Base-by-base conservation (phyloP, 2,888 invertebrate species). In the Philereme transversata region DNA sequence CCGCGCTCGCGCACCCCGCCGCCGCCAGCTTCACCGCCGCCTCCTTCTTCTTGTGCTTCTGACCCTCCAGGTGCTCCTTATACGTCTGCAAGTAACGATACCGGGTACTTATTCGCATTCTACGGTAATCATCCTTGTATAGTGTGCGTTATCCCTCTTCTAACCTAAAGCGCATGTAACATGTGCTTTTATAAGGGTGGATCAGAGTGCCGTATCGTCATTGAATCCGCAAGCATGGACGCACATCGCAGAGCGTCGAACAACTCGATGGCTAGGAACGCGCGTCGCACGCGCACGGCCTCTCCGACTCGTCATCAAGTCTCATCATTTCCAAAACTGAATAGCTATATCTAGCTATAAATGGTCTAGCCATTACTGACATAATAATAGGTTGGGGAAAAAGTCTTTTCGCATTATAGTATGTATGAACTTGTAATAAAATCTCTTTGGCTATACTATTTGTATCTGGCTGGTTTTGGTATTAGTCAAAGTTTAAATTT, bases 41-140 rank as follows among this genome's bases (percentile, higher is more conserved):
- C 86, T 99, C 99, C 86, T 99, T 98, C 93, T 99, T 99, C 94
- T 99, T 99, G 92, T 99, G 99, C 88, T 98, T 98, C 89, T 99
- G 99, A 0, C 99, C 99, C 83, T 99, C 99, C 81, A 99, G 93
- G 93, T 99, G 99, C 87, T 99, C 99, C 69, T 90, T 91, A 87
- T 90, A 91, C 0, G 91, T 91, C 90, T 90, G 79, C 7, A n/a
- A 34, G 8, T 34, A 33, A 10, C n/a, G 22, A 22, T 1, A 22
- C 22, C 22, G 22, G 22, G 1, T 22, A 22, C 22, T 22, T 22
- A 22, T 22, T 22, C 22, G 22, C 22, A 22, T 22, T 22, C 22
- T 22, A 22, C 22, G 22, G 22, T 22, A 22, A 22, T 22, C 22
- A 22, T 22, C n/a, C n/a, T n/a, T n/a, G n/a, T n/a, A n/a, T n/a